Base-by-base conservation (phyloP, 2,113 vertebrate genomes). In the Diadophis punctatus region DNA sequence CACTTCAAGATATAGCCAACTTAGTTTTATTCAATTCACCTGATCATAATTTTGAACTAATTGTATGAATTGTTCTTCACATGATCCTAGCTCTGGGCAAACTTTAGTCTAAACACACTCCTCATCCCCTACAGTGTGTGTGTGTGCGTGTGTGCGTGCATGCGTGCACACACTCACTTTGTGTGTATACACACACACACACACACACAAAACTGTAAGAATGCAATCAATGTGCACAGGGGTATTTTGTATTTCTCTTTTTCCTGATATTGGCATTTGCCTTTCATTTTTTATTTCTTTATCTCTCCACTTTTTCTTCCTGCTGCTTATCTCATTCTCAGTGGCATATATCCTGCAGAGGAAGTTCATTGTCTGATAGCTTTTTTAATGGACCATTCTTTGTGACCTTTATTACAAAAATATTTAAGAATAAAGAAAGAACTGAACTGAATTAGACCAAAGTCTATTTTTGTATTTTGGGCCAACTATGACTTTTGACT, bases 231-330 rank as follows among this genome's bases (percentile, higher is more conserved):
- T 30, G 30, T 68, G 63, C 30, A 68, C 30, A 16, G 18, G 49
- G 27, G 4, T 20, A 90, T 34, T 34, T 51, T 51, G 3, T n/a
- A 63, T 18, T 89, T 90, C 90, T 80, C 93, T 12, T 14, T 86
- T 93, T 1, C 34, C 16, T 51, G 12, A 34, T 39, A 86, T 1
- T 92, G 25, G n/a, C 90, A 94, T 89, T 94, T 93, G 91, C 91
- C 93, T 89, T 88, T 96, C 86, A 16, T 53, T 94, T 4, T 48
- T 93, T 94, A 89, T 95, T 63, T 88, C 88, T 96, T 48, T 48
- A 86, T 95, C 95, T 34, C 10, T 89, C 91, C 1, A 80, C 7
- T 80, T 39, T 39, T 80, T 39, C 74, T 80, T 56, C 55, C 63
- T 12, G 43, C 60, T 93, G 63, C 46, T 55, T 94, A 68, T 93